Evolutionary conservation across 1,140 invertebrate genomes (phyloP).

Genomic region (Seison nebaliae): DNA sequence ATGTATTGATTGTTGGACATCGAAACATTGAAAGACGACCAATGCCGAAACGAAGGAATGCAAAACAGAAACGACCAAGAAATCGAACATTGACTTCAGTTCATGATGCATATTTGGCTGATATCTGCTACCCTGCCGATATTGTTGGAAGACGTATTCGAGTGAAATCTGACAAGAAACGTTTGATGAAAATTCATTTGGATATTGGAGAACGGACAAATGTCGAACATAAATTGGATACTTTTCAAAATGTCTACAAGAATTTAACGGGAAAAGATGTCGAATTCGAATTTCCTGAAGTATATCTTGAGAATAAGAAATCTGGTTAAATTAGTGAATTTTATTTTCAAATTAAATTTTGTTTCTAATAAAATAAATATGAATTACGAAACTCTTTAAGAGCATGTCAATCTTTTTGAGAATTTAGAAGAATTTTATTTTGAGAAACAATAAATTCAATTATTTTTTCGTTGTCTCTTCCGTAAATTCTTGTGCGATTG

Average conservation of each 20-base stretch:
- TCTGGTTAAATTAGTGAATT: not conserved
- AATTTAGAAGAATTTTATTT: too few relatives aligned
- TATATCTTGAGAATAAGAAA: not conserved
- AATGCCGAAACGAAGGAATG: conserved; percentile 66
- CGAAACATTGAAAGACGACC: conserved; percentile 90
- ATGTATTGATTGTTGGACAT: conserved; percentile 87
- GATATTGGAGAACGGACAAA: conserved; percentile 49
- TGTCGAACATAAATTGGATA: conserved; percentile 12
- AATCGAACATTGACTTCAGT: conserved; percentile 80
- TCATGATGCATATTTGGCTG: conserved; percentile 80
- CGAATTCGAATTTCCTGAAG: conserved; percentile 12
- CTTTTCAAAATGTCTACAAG: conserved; percentile 10
- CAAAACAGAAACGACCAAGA: conserved; percentile 89
- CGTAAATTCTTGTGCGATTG: too few relatives aligned
- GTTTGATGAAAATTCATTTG: conserved; percentile 86
- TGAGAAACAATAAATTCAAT: too few relatives aligned
- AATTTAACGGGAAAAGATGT: conserved; percentile 13
- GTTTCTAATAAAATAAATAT: too few relatives aligned
- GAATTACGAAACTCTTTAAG: too few relatives aligned
- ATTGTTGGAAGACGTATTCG: conserved; percentile 92
- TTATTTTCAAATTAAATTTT: too few relatives aligned
- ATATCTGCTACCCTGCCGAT: conserved; percentile 91
- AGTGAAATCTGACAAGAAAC: conserved; percentile 72
- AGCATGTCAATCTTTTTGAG: too few relatives aligned
- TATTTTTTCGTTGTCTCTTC: too few relatives aligned